These are phyloP conservation scores for Notospermus geniculatus DNA, from an alignment of 1,140 invertebrate species.

Conservation along the genomic window DNA sequence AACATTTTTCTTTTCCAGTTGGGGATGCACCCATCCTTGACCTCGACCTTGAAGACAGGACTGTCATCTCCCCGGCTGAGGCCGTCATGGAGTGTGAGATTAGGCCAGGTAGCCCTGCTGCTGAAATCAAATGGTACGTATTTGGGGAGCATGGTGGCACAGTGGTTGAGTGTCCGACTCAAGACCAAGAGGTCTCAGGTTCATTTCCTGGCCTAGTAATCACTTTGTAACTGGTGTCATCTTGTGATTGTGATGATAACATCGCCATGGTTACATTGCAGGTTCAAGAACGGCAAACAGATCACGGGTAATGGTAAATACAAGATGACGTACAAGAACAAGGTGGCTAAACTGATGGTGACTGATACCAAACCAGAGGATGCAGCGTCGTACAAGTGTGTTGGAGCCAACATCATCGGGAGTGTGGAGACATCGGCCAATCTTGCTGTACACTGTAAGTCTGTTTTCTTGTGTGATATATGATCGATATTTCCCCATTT, in stretches of 20 bases:
- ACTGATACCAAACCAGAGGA: constrained; percentile 52
- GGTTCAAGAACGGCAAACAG: constrained; percentile 49
- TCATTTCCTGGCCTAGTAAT: no score
- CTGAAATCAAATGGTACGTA: constrained; percentile 41
- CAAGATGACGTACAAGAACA: constrained; percentile 50
- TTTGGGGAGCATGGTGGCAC: background rate
- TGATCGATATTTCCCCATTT: background rate
- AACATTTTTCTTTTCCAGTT: constrained; percentile 25
- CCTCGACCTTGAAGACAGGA: constrained; percentile 39
- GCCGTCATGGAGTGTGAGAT: constrained; percentile 42
- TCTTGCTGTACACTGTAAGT: constrained; percentile 51
- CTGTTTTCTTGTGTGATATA: background rate
- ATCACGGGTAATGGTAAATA: constrained; percentile 49
- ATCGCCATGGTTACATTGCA: constrained; percentile 15
- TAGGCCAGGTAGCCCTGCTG: constrained; percentile 34
- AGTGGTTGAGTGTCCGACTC: no score
- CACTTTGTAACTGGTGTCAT: no score
- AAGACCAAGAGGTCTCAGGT: no score
- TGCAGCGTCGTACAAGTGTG: constrained; percentile 46
- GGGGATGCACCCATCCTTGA: constrained; percentile 44
- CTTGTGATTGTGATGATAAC: no score
- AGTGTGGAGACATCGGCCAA: constrained; percentile 48
- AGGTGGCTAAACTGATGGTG: constrained; percentile 45
- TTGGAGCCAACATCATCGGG: constrained; percentile 46
- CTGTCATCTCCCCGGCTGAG: constrained; percentile 34